Base-by-base conservation (phyloP, 2,888 invertebrate genomes). In the Drosophila acutilabella region DNA sequence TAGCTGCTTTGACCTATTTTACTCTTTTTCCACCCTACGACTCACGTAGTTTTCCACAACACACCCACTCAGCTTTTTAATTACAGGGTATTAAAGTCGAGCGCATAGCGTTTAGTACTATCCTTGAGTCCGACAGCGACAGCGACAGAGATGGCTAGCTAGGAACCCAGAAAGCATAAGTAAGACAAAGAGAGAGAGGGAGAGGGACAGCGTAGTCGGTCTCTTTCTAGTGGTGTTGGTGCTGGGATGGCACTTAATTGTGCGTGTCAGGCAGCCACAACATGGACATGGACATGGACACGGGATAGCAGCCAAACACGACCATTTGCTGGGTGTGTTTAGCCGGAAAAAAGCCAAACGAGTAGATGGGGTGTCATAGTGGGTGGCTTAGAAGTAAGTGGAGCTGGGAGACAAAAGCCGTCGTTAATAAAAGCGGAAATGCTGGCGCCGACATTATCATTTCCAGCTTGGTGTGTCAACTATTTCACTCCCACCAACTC, bases 381-480 rank as follows among this genome's bases (percentile, higher is more conserved):
- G 36, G 36, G 36, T 36, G 36, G 36, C 30, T 30, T 8, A 8
- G 2, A 8, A 30, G 36, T 36, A 13, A 36, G 13, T 2, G 36
- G 13, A 36, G 36, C 36, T 36, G 36, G 36, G 36, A 11, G 13
- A 36, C 11, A 70, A 71, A 48, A 57, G 50, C 42, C 62, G 71
- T 73, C 73, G 85, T 79, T 87, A 89, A 88, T 87, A 88, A 76
- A 75, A 77, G 76, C 82, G 90, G 89, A 89, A 88, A 85, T 88
- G 71, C 85, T 89, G 88, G 88, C 88, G 88, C 88, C 90, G 83
- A 80, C 80, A 85, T 85, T 85, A 87, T 89, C 89, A 87, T 87
- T 89, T 79, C 68, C 71, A 70, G 71, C 71, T 69, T 56, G 48
- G 14, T 58, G 48, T 48, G 66, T 36, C 38, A 56, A 38, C 48